Conservation (phyloP, 2,113 vertebrate genomes). For the Oncorhynchus gorbuscha region DNA sequence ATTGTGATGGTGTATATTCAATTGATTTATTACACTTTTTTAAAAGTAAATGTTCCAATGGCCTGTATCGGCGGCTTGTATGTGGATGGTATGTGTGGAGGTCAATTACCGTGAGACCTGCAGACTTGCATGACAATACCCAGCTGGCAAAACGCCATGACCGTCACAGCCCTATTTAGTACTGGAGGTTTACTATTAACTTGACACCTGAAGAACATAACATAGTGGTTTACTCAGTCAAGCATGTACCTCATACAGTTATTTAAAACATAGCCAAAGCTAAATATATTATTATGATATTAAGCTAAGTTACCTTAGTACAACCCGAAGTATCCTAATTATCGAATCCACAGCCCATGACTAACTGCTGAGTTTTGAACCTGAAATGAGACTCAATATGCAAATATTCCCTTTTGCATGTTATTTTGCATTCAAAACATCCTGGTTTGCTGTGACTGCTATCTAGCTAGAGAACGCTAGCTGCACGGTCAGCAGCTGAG, state of each 20-base stretch:
- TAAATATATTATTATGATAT: background rate
- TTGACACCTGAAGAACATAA: background rate
- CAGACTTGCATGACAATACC: no score
- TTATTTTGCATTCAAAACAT: conserved; percentile 72
- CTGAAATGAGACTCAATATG: conserved; percentile 54
- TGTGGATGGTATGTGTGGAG: no score
- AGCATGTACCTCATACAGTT: no score
- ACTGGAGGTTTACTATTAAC: background rate
- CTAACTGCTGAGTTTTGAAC: background rate
- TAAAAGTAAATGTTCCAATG: no score
- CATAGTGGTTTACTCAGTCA: background rate
- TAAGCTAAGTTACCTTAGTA: background rate
- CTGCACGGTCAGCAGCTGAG: conserved; percentile 3
- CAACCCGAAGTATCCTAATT: background rate
- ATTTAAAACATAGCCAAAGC: background rate
- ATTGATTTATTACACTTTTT: no score
- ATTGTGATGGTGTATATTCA: no score
- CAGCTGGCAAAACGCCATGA: no score
- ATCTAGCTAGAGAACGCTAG: conserved; percentile 23
- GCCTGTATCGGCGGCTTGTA: no score
- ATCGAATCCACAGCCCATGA: background rate
- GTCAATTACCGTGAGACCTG: no score
- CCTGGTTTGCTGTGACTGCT: conserved; percentile 40
- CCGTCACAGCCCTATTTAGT: no score
- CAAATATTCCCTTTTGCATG: conserved; percentile 75